phyloP scores from a whole-genome alignment of 2,888 invertebrate genomes.

The Caenorhabditis drosophilae region DNA sequence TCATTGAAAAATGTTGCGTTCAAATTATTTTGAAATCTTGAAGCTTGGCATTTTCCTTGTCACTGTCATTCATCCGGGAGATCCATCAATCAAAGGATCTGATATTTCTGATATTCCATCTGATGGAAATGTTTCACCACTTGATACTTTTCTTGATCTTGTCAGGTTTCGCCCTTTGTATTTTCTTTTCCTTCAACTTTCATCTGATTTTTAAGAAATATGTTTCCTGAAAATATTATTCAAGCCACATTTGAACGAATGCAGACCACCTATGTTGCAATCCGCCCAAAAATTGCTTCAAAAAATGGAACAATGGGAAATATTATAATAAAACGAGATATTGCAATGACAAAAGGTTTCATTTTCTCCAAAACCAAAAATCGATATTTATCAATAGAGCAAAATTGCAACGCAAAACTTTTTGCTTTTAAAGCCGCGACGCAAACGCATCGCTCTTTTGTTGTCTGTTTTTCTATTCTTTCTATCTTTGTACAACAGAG shows the following conservation, averaged over 20 bases:
- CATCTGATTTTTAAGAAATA: conserved; percentile 80
- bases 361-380: no score
- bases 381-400: no score
- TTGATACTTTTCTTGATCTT: conserved; percentile 87
- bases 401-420: no score
- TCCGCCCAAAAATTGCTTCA: conserved; percentile 43
- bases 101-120: conserved; percentile 45
- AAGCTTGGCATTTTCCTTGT: conserved; percentile 75
- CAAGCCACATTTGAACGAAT: conserved; percentile 75
- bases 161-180: conserved; percentile 76
- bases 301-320: conserved; percentile 33
- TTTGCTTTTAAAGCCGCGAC: no score
- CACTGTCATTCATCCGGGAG: conserved; percentile 76
- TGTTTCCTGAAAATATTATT: conserved; percentile 89
- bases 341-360: conserved; percentile 37
- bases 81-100: conserved; percentile 70
- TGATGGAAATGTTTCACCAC: conserved; percentile 67
- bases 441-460: no score
- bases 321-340: conserved; percentile 34
- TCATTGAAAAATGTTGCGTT: neutral
- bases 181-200: neutral
- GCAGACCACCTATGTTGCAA: conserved; percentile 63
- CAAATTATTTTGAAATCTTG: conserved; percentile 7
- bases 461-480: no score
- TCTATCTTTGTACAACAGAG: conserved; percentile 70